A percentile compares a stretch with the other conserved stretches of the same genome.
Evolutionary conservation across 2,113 vertebrate genomes (phyloP).

Genomic region (Corythaixoides concolor): DNA sequence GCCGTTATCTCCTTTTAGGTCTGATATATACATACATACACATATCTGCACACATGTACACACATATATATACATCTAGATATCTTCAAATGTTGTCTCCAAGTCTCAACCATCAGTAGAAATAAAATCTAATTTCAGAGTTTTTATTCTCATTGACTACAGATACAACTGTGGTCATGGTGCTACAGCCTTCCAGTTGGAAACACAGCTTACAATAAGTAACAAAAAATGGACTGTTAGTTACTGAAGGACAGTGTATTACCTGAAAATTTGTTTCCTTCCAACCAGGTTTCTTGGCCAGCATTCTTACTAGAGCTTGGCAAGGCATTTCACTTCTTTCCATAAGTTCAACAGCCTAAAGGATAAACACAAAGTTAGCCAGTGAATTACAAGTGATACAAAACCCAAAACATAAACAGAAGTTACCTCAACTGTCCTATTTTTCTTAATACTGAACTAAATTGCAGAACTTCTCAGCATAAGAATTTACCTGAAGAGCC

Average conservation of each 20-base stretch:
- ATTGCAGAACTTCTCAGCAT: not conserved
- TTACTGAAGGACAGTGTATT: not conserved
- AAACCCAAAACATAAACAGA: not conserved
- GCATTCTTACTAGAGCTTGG: slow-evolving; percentile 93
- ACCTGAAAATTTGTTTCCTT: slow-evolving; percentile 99
- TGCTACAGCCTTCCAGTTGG: not conserved
- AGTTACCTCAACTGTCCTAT: not conserved
- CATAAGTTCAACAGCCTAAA: slow-evolving; percentile 92
- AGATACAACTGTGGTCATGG: not conserved
- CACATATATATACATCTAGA: not conserved
- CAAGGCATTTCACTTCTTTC: slow-evolving; percentile 90
- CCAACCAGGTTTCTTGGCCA: slow-evolving; percentile 98
- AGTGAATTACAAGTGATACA: not conserved
- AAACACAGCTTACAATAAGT: not conserved
- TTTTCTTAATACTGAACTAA: not conserved
- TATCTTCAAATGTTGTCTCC: not conserved
- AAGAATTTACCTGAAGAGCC: not conserved
- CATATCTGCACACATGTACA: accelerated
- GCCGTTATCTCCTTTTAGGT: not conserved
- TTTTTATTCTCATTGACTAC: not conserved
- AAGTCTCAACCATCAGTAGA: not conserved
- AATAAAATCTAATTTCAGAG: not conserved
- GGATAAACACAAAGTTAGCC: not conserved
- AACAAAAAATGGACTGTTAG: not conserved
- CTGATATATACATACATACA: not conserved